Conservation (phyloP, 1,140 invertebrate genomes). For the Drosophila obscura region DNA sequence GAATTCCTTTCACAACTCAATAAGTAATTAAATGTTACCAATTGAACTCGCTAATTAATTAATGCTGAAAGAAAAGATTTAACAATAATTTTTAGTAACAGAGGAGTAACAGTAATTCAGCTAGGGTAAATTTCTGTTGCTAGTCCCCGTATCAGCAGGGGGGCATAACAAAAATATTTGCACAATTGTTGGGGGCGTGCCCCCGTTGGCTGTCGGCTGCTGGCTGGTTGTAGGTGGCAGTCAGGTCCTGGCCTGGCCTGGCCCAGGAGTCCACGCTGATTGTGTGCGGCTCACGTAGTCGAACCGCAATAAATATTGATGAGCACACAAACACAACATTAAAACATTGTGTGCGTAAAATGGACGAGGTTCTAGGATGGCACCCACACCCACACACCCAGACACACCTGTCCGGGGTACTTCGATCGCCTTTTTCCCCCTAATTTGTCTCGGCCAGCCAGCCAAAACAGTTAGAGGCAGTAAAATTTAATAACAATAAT, state of each 20-base stretch:
- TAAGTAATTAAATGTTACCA: no score
- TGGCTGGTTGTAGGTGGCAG: no score
- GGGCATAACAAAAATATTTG: not conserved
- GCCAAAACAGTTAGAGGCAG: constrained; percentile 73
- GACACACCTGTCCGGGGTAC: no score
- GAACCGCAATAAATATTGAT: constrained; percentile 82
- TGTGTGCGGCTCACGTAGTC: constrained; percentile 78
- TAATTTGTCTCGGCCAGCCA: constrained; percentile 58
- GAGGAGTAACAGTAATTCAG: no score
- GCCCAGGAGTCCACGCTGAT: constrained; percentile 41
- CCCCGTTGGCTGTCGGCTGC: no score
- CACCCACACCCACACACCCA: not conserved
- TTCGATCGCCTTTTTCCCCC: not conserved
- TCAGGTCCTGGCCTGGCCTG: no score
- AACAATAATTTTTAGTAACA: no score
- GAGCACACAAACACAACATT: constrained; percentile 80
- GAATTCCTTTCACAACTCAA: no score
- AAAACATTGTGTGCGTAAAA: constrained; percentile 77
- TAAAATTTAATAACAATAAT: constrained; percentile 82
- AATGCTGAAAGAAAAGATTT: no score
- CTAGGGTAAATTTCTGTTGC: no score
- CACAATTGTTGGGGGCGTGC: constrained; percentile 13
- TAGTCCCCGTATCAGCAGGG: no score
- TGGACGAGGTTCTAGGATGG: constrained; percentile 24
- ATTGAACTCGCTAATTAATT: no score